Conservation (phyloP, 2,797 vertebrate species). For the Lacerta bilineata region DNA sequence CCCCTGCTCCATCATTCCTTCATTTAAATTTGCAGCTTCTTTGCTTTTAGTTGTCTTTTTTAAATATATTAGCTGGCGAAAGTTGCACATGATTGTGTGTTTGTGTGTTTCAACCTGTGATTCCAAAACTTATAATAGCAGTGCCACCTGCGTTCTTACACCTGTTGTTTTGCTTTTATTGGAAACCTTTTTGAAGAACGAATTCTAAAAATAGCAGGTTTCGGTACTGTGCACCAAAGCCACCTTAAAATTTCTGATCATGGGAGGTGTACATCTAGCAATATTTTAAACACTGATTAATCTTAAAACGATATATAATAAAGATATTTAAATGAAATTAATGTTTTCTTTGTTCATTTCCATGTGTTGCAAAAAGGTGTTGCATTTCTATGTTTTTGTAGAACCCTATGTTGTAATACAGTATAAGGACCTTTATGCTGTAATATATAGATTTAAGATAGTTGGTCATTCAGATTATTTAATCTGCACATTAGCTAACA, state of each 20-base stretch:
- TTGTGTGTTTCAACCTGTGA: neutral
- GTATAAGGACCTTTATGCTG: neutral
- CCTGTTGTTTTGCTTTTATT: neutral
- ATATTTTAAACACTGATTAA: neutral
- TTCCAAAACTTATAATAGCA: neutral
- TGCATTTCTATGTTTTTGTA: neutral
- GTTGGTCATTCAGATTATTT: neutral
- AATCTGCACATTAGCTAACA: neutral
- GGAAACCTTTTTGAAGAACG: neutral
- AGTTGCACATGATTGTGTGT: neutral
- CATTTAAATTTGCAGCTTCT: neutral
- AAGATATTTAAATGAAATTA: neutral
- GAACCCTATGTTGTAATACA: neutral
- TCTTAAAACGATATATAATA: neutral
- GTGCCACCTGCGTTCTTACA: neutral
- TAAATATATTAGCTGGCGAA: neutral
- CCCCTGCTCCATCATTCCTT: neutral
- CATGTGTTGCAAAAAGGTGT: neutral
- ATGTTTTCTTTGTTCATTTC: neutral
- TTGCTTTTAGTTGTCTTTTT: neutral
- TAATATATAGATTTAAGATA: neutral
- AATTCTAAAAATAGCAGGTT: neutral
- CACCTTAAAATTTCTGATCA: neutral
- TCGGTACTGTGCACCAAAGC: neutral
- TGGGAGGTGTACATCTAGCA: neutral